Base-by-base conservation (phyloP, 2,797 vertebrate genomes). In the Mus caroli region DNA sequence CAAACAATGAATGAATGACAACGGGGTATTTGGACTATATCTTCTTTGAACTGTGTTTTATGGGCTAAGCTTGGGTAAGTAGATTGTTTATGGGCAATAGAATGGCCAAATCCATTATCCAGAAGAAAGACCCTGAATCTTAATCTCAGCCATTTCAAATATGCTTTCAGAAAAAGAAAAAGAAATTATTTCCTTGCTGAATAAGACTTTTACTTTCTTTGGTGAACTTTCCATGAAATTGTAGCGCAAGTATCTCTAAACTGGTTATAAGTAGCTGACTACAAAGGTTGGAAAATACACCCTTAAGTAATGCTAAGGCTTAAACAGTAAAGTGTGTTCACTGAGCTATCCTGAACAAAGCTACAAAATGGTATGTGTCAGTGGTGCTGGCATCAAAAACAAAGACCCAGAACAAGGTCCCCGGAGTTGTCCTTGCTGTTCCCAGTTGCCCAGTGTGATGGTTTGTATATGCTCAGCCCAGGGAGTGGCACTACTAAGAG, bases 161-260 rank as follows among this genome's bases (percentile, higher is more conserved):
- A 89, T 34, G 6, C 26, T 34, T 90, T 88, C 85, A 56, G 82
- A 91, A 17, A 19, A 19, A n/a, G 2, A 67, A 12, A n/a, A 43
- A 88, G 34, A 92, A 26, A 77, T 94, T 89, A 76, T 95, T 94
- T 96, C 43, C 50, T 90, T 85, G 7, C 31, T 93, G 43, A 96
- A 88, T 84, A 83, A 8, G 12, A 3, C 64, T 95, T 91, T 95
- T 83, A 92, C 71, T 94, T 90, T 92, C 64, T 90, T 90, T 85
- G n/a, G 73, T 87, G 56, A 87, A 95, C 75, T 93, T 93, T 46
- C 58, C 34, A 43, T 34, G 40, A 96, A 90, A 94, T 71, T 76
- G 73, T 62, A 75, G 24, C 40, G 13, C 64, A 91, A 73, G 22
- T 62, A 3, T 73, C 64, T 71, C 19, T n/a, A 34, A 88, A 31